Conservation (phyloP, 2,113 vertebrate genomes). For the Phainopepla nitens region DNA sequence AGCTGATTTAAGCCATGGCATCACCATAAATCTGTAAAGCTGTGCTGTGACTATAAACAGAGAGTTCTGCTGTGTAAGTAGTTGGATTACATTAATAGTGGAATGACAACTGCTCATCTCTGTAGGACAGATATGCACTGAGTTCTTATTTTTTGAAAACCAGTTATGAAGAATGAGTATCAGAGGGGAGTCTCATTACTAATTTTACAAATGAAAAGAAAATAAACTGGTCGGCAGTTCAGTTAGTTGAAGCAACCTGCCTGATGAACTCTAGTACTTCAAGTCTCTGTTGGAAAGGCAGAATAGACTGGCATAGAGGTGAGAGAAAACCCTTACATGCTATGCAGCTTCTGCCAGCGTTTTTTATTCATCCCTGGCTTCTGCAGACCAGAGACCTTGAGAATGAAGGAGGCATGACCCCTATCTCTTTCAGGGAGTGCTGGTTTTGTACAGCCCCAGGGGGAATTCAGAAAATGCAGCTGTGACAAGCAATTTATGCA, state of each 20-base stretch:
- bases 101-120: background rate
- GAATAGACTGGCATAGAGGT: background rate
- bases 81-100: background rate
- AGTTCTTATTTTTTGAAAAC: background rate
- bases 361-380: background rate
- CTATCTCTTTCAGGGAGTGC: background rate
- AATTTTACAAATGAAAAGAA: background rate
- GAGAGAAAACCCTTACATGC: background rate
- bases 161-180: background rate
- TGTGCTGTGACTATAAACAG: background rate
- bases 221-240: background rate
- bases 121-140: background rate
- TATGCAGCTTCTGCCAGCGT: background rate
- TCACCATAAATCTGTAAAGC: background rate
- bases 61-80: background rate
- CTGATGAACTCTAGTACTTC: background rate
- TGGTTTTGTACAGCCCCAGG: background rate
- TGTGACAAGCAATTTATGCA: background rate
- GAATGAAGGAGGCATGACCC: background rate
- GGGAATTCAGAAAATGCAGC: background rate
- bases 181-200: background rate
- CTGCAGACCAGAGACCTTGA: background rate
- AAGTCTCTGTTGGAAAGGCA: background rate
- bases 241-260: background rate
- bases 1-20: background rate